Base-by-base conservation (phyloP, 2,797 vertebrate species). In the Tapera naevia region DNA sequence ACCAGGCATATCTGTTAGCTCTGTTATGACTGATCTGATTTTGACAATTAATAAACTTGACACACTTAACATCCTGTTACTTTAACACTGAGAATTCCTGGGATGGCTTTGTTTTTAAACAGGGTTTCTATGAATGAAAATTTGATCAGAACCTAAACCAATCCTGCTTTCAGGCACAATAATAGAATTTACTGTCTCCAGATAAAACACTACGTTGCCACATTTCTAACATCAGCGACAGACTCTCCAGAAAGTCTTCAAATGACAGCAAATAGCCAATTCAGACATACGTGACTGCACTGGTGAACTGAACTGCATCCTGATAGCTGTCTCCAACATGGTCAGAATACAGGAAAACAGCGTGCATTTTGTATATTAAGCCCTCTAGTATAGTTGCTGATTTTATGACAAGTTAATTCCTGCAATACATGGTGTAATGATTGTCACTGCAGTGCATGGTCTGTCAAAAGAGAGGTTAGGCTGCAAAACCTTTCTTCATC, bases 31-130 rank as follows among this genome's bases (percentile, higher is more conserved):
- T 95, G 95, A 95, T 93, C 86, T 91, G 87, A 96, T 73, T 93
- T 72, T 89, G 92, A 95, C 92, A 95, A 95, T 89, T 95, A 97
- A 95, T 93, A 94, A 95, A 73, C 66, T 60, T 37, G 92, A 95
- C 86, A 91, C n/a, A 41, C 12, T 89, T 88, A 95, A 80, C 6
- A 13, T 70, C 78, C 71, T 90, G 54, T 62, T 83, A 82, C 64
- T 86, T 86, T 37, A 94, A 64, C 45, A 32, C 11, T 50, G 50
- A 66, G 43, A 92, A 94, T 76, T 89, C 46, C 73, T 57, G 24
- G 60, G 57, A 89, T 74, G 41, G 35, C 28, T 14, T 0, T 28
- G 39, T 13, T 71, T 86, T 91, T 56, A 58, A 88, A 75, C 8
- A 33, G 71, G 33, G 69, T 56, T 65, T 88, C 61, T 39, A 30